These are phyloP conservation scores for Actinopyga echinites DNA, from an alignment of 53 echinoderm and acorn worm genomes.

Conservation along the genomic window DNA sequence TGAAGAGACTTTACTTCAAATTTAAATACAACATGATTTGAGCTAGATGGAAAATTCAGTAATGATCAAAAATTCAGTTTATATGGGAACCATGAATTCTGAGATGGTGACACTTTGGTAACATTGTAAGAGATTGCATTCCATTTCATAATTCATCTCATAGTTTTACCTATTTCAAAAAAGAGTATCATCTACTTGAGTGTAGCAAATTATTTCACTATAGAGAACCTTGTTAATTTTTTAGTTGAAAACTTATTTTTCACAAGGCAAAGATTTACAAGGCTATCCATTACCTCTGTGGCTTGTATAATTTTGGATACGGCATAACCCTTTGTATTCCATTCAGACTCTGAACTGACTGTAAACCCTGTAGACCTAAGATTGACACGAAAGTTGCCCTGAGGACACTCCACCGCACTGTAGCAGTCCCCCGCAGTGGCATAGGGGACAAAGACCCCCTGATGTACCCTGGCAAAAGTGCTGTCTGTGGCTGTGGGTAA, in stretches of 20 bases:
- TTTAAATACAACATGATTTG: too few relatives aligned
- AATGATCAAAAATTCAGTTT: too few relatives aligned
- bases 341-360: constrained; percentile 75
- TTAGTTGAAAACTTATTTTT: background rate
- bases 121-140: too few relatives aligned
- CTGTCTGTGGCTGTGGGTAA: constrained; percentile 59
- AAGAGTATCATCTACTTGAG: background rate
- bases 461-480: constrained; percentile 71
- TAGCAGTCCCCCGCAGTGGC: constrained; percentile 95
- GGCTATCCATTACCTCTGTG: constrained; percentile 43
- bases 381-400: constrained; percentile 85
- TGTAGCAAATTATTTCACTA: background rate
- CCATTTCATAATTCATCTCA: background rate
- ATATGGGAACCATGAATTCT: too few relatives aligned
- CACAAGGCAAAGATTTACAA: background rate
- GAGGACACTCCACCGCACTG: constrained; percentile 80
- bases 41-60: too few relatives aligned
- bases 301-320: constrained; percentile 67
- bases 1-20: too few relatives aligned
- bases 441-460: constrained; percentile 85
- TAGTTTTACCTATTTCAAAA: background rate
- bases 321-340: constrained; percentile 80
- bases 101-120: too few relatives aligned
- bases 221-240: background rate
- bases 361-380: constrained; percentile 81